phyloP scores from a whole-genome alignment of 2,797 vertebrate genomes.

The Perodicticus potto region DNA sequence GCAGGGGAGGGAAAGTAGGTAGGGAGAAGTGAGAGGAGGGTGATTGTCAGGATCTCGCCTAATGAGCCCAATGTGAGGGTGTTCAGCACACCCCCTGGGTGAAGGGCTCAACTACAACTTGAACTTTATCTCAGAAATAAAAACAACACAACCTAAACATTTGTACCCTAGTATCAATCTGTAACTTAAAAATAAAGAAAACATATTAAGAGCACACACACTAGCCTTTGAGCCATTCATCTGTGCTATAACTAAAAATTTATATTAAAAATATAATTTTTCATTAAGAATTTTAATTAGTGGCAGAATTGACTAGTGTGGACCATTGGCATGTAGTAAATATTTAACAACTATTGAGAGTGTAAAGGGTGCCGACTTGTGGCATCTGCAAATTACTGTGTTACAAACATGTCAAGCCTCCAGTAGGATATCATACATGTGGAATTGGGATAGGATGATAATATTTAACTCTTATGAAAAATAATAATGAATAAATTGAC shows the following conservation, averaged over 20 bases:
- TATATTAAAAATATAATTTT: not conserved
- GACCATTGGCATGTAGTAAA: not conserved
- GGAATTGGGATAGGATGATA: not conserved
- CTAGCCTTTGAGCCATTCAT: not conserved
- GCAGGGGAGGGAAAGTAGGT: too few species aligned
- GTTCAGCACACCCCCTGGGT: too few species aligned
- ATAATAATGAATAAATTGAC: not conserved
- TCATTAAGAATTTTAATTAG: not conserved
- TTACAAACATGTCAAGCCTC: not conserved
- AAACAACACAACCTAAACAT: too few species aligned
- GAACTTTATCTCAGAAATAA: too few species aligned
- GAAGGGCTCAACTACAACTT: too few species aligned
- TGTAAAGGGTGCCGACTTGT: not conserved
- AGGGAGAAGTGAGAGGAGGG: too few species aligned
- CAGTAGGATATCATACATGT: not conserved
- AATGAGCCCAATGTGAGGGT: too few species aligned
- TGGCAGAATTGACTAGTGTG: not conserved
- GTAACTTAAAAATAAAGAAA: not conserved
- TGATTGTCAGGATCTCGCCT: too few species aligned
- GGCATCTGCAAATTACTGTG: not conserved
- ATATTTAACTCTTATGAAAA: not conserved
- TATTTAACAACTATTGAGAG: not conserved
- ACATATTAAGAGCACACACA: not conserved
- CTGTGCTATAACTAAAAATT: not conserved
- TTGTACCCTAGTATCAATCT: too few species aligned